Evolutionary conservation across 2,888 invertebrate species (phyloP).

Genomic region (Crepidodera aurea): DNA sequence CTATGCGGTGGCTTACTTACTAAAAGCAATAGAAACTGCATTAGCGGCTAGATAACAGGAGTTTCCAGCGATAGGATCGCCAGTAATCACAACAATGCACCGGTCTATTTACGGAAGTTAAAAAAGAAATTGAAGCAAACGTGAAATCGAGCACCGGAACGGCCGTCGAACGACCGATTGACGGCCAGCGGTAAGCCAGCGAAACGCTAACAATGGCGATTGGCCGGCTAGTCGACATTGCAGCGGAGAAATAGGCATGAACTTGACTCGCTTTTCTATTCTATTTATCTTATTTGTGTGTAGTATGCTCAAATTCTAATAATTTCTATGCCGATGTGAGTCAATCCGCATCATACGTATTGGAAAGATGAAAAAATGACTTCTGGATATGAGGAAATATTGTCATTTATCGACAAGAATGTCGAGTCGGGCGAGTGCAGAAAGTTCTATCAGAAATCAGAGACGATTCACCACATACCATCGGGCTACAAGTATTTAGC

Average conservation of each 20-base stretch:
- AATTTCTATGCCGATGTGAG: too few relatives aligned
- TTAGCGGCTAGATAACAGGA: slow-evolving; percentile 11
- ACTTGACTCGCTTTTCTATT: slow-evolving; percentile 6
- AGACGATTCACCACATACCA: too few relatives aligned
- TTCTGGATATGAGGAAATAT: too few relatives aligned
- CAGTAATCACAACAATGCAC: slow-evolving; percentile 20
- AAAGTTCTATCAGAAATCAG: too few relatives aligned
- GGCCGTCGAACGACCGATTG: slow-evolving; percentile 38
- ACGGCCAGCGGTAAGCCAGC: slow-evolving; percentile 43
- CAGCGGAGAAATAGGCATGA: slow-evolving; percentile 4
- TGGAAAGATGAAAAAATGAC: too few relatives aligned
- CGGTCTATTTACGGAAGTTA: slow-evolving; percentile 50
- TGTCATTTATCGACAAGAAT: too few relatives aligned
- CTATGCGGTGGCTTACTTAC: neutral
- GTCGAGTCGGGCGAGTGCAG: too few relatives aligned
- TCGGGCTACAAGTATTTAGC: too few relatives aligned
- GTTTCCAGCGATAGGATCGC: neutral
- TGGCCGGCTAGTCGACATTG: slow-evolving; percentile 1
- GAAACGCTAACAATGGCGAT: slow-evolving; percentile 3
- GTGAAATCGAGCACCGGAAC: slow-evolving; percentile 50
- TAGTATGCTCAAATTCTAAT: neutral
- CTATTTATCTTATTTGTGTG: neutral
- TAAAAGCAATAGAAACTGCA: slow-evolving; percentile 5
- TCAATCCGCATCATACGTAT: too few relatives aligned
- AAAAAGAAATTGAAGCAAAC: slow-evolving; percentile 49